phyloP scores from a whole-genome alignment of 2,797 vertebrate species.

The Danio choprae region DNA sequence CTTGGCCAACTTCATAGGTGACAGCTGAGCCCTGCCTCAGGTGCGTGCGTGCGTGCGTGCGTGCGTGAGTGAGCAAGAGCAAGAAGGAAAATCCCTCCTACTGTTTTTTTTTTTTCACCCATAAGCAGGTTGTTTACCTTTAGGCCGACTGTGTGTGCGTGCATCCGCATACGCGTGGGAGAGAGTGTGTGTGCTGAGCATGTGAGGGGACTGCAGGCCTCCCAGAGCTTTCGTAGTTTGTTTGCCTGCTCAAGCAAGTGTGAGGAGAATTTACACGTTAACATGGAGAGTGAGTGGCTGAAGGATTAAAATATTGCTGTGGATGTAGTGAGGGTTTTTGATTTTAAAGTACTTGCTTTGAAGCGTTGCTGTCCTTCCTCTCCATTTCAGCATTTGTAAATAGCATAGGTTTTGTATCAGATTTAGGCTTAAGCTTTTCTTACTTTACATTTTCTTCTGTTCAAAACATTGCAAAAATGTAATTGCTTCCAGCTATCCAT shows the following conservation, averaged over 20 bases:
- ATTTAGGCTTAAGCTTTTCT: not conserved
- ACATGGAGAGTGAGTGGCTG: constrained; percentile 9
- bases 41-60: constrained; percentile 47
- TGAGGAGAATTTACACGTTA: constrained; percentile 17
- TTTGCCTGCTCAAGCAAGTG: constrained; percentile 32
- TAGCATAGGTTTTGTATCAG: not conserved
- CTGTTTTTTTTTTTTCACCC: not conserved
- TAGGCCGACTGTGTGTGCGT: constrained; percentile 10
- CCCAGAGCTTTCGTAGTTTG: constrained; percentile 31
- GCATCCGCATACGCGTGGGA: not conserved
- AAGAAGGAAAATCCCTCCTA: constrained; percentile 14
- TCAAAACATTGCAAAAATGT: not conserved
- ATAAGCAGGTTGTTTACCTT: constrained; percentile 48
- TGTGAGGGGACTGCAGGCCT: constrained; percentile 36
- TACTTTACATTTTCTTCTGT: not conserved
- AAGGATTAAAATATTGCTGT: not conserved
- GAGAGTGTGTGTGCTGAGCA: constrained; percentile 3
- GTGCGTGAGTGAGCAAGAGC: constrained; percentile 7
- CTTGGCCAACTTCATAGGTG: constrained; percentile 37
- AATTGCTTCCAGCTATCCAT: not conserved
- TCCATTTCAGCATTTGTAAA: not conserved
- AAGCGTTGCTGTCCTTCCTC: not conserved
- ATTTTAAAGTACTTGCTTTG: not conserved
- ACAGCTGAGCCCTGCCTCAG: constrained; percentile 48
- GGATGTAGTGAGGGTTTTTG: not conserved